These are phyloP conservation scores for Apostichopus parvimensis DNA, from an alignment of 35 echinoderm and acorn worm genomes.

Conservation along the genomic window DNA sequence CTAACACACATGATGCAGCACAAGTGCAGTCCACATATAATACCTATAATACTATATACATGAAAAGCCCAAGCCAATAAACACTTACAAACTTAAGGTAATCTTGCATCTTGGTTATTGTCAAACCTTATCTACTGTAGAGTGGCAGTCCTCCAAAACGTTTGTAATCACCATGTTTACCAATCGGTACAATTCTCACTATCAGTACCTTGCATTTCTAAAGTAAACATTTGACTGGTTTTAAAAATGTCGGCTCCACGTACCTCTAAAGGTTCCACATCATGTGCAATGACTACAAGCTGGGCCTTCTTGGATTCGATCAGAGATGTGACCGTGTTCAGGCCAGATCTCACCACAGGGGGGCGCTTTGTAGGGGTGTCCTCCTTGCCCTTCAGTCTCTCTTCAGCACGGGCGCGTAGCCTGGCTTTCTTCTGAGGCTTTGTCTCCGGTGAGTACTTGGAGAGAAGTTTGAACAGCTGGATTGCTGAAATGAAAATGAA, in stretches of 20 bases:
- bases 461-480: conserved; percentile 90
- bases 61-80: not conserved
- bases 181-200: no score
- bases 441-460: conserved; percentile 94
- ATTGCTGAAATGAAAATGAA: conserved; percentile 60
- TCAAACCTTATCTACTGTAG: no score
- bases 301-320: conserved; percentile 97
- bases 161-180: no score
- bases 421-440: conserved; percentile 95
- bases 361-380: conserved; percentile 90
- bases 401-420: conserved; percentile 89
- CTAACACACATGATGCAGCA: no score
- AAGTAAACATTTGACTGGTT: not conserved
- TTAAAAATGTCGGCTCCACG: conserved; percentile 58
- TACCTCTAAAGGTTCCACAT: conserved; percentile 98
- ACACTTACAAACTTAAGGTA: no score
- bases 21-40: no score
- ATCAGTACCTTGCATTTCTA: not conserved
- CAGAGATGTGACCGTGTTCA: conserved; percentile 90
- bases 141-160: not conserved
- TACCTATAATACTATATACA: no score
- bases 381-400: conserved; percentile 89
- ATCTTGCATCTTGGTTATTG: no score
- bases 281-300: conserved; percentile 95
- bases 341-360: conserved; percentile 72